Base-by-base conservation (phyloP, 2,797 vertebrate genomes). In the Pristis pectinata region DNA sequence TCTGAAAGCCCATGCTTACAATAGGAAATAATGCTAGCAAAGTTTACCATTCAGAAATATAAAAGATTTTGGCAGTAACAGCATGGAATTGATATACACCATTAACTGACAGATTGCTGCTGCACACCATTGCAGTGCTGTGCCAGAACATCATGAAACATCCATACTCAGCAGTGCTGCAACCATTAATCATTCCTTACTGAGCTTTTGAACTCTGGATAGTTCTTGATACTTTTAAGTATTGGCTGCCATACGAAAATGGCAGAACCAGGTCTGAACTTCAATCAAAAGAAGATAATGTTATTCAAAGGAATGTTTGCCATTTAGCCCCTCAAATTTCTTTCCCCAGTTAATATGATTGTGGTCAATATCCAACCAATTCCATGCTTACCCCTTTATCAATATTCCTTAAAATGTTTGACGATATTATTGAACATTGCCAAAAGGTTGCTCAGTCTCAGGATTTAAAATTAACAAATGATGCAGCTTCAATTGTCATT, bases 21-120 rank as follows among this genome's bases (percentile, higher is more conserved):
- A 92, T 67, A n/a, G 15, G 56, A 91, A 61, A 49, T 56, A 37
- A 67, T 92, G 34, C 64, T 61, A 22, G 0, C 61, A 67, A 37
- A 92, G 61, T 41, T 67, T 92, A 11, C n/a, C 11, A 37, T 92
- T 85, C 59, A 89, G 53, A 89, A 56, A 61, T 67, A 64, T 67
- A 27, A 85, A 85, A 44, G 44, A 61, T 92, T 92, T 53, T 64
- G 61, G 67, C 61, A 92, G 59, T n/a, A 67, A 59, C 17, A 67
- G 37, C 34, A 61, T 64, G 34, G 89, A 89, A 61, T n/a, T 67
- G n/a, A 61, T 59, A 92, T 89, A 64, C 61, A 92, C 61, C 89
- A 92, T 92, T 92, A 92, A 67, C 49, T 92, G 89, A 92, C 61
- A 92, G 89, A 92, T 92, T 67, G 59, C 89, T 67, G 37, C 61